Evolutionary conservation across 2,888 invertebrate genomes (phyloP), one percentile per base, ranked within the genome.

Genomic region (Melanchra persicariae): DNA sequence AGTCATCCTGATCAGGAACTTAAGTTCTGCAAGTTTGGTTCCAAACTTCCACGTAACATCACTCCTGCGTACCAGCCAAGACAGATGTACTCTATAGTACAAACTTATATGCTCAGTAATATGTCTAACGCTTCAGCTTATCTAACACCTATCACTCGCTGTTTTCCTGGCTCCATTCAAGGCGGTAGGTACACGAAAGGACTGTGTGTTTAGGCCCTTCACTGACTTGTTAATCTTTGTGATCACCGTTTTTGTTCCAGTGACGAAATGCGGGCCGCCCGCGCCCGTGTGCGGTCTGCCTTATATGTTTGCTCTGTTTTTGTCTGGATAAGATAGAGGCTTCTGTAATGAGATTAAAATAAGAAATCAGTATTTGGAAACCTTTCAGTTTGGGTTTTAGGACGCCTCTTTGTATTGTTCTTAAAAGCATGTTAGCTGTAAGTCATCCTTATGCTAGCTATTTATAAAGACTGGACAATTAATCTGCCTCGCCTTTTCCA

Each of bases 221-320:
- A 88, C 88, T 86, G 87, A 91, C 90, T 91, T 89, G 91, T 90
- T 92, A 92, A 92, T 91, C 91, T 91, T 86, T 66, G 81, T 84
- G 85, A 88, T 89, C 85, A 82, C 82, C 76, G 85, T 86, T 87
- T 88, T 86, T 87, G 87, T 85, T 82, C 69, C 63, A 83, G 87
- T 87, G 88, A 87, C 80, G 83, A 82, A 80, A 79, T 71, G 66
- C 74, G 83, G 80, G 81, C 37, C 64, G 76, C 60, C 22, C 72
- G 81, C 64, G 76, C 60, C 22, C 72, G 81, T 83, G 82, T 86
- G 85, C 57, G 83, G 79, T 79, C 85, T 51, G 55, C 75, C 70
- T 77, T 76, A 64, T 74, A 60, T 85, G 81, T 81, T 75, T 77
- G 59, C 74, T 54, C 68, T 77, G 66, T 84, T 83, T 82, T 84